phyloP scores from a whole-genome alignment of 37 sponge, comb jelly and placozoan genomes.

The Mnemiopsis leidyi region DNA sequence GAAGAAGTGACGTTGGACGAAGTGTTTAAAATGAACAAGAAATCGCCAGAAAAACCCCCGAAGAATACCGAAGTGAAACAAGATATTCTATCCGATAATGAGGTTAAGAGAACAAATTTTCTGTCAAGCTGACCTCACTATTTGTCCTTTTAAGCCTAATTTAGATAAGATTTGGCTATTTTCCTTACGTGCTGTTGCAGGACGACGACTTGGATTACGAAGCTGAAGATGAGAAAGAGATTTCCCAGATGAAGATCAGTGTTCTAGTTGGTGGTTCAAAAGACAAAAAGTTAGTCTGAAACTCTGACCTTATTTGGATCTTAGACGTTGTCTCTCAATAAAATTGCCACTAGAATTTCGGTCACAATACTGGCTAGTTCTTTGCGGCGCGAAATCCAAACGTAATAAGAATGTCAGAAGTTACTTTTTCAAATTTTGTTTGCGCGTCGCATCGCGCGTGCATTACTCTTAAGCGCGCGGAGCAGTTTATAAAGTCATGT shows the following conservation, averaged over 20 bases:
- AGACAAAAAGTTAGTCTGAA: slow-evolving; percentile 20
- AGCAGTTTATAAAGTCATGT: too few relatives aligned
- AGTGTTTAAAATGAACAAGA: slow-evolving; percentile 30
- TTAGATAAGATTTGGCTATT: not conserved
- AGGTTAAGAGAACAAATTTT: not conserved
- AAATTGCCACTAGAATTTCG: too few relatives aligned
- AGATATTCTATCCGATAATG: not conserved
- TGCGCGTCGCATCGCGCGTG: not conserved
- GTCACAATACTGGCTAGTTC: too few relatives aligned
- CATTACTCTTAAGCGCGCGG: too few relatives aligned
- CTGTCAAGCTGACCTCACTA: not conserved
- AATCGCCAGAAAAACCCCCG: not conserved
- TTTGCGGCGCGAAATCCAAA: not conserved
- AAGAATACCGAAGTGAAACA: not conserved
- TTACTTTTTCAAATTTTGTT: not conserved
- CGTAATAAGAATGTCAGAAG: not conserved
- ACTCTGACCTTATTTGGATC: not conserved
- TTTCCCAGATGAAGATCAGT: slow-evolving; percentile 33
- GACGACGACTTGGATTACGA: slow-evolving; percentile 60
- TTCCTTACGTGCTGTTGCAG: not conserved
- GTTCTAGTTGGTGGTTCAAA: slow-evolving; percentile 2
- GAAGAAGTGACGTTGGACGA: slow-evolving; percentile 47
- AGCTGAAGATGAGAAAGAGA: slow-evolving; percentile 26
- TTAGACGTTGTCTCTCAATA: too few relatives aligned
- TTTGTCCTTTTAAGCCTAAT: not conserved